Percentiles rank a stretch among this genome's conserved stretches.
Evolutionary conservation across 1,140 invertebrate species (phyloP).

Genomic region (Heliconius hermathena): DNA sequence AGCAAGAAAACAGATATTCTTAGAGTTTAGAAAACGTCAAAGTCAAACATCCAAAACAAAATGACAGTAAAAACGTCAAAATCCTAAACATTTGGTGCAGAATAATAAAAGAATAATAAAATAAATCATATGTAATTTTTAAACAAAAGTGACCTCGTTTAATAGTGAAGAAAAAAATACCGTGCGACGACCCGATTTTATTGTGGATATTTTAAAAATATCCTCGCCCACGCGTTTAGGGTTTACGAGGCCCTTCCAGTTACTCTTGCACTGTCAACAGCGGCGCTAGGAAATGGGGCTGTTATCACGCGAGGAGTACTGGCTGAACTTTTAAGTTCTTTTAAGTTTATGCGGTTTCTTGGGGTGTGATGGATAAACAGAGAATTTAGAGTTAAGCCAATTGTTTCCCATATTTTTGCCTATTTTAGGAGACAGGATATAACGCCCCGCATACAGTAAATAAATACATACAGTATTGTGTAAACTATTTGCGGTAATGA

Average conservation of each 20-base stretch:
- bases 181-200: slow-evolving; percentile 20
- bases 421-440: too few species aligned
- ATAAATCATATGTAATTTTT: slow-evolving; percentile 22
- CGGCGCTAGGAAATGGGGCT: slow-evolving; percentile 34
- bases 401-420: too few species aligned
- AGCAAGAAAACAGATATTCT: too few species aligned
- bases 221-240: slow-evolving; percentile 31
- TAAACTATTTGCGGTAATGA: not conserved
- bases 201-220: slow-evolving; percentile 38
- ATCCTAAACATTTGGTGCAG: slow-evolving; percentile 12
- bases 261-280: slow-evolving; percentile 29
- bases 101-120: slow-evolving; percentile 13
- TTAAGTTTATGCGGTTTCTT: not conserved
- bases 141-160: slow-evolving; percentile 27
- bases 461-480: too few species aligned
- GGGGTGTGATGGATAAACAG: not conserved
- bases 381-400: too few species aligned
- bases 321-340: slow-evolving; percentile 2
- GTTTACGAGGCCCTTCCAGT: slow-evolving; percentile 38
- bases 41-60: not conserved
- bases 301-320: slow-evolving; percentile 31
- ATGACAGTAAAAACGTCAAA: slow-evolving; percentile 2
- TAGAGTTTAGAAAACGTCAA: too few species aligned
- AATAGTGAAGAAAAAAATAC: slow-evolving; percentile 16
- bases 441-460: too few species aligned